Conservation (phyloP, 2,797 vertebrate genomes). For the Hybognathus amarus region DNA sequence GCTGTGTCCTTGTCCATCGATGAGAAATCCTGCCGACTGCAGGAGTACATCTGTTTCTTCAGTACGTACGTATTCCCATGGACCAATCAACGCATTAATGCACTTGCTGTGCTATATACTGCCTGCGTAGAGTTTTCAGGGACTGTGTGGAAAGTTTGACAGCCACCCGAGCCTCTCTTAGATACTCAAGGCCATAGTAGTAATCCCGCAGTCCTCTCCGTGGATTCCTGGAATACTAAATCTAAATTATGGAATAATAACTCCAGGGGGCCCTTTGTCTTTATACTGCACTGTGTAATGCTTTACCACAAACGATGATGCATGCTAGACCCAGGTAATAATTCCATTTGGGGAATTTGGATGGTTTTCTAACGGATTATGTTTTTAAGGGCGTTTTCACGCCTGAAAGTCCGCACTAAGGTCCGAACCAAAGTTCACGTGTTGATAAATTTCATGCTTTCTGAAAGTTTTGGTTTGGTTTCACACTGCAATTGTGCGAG, state of each 20-base stretch:
- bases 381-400: slow-evolving; percentile 6
- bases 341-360: slow-evolving; percentile 28
- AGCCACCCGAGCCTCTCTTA: slow-evolving; percentile 31
- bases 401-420: too few species aligned
- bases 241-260: slow-evolving; percentile 60
- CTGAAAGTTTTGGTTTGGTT: too few species aligned
- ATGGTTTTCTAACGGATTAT: slow-evolving; percentile 31
- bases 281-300: slow-evolving; percentile 22
- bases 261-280: slow-evolving; percentile 41
- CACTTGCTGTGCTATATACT: slow-evolving; percentile 45
- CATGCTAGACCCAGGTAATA: slow-evolving; percentile 31
- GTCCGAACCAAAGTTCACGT: too few species aligned
- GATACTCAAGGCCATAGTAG: slow-evolving; percentile 51
- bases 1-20: slow-evolving; percentile 35
- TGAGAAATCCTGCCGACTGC: slow-evolving; percentile 39
- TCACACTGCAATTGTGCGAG: too few species aligned
- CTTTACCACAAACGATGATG: slow-evolving; percentile 43
- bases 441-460: too few species aligned
- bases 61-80: slow-evolving; percentile 30
- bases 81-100: slow-evolving; percentile 35
- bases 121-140: slow-evolving; percentile 46
- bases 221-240: slow-evolving; percentile 52
- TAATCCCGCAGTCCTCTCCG: slow-evolving; percentile 47
- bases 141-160: slow-evolving; percentile 48
- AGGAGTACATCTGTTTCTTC: slow-evolving; percentile 52